These are phyloP conservation scores for Cettia cetti DNA, from an alignment of 2,113 vertebrate species.

Conservation along the genomic window DNA sequence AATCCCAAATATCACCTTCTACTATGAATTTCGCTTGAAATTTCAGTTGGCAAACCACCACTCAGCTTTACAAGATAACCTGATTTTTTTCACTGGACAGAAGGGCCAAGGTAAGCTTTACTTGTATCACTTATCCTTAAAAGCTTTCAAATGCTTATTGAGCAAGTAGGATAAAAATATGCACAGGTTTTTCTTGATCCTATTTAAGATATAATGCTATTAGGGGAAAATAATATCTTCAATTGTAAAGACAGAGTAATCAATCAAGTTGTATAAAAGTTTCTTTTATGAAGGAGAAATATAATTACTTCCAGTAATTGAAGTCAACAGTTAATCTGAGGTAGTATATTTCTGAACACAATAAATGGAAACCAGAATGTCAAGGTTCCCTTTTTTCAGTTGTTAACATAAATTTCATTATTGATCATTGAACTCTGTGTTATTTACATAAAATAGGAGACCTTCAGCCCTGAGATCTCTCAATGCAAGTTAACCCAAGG, in stretches of 20 bases:
- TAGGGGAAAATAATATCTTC: neutral
- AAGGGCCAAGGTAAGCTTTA: constrained; percentile 82
- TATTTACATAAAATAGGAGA: neutral
- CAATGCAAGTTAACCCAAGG: neutral
- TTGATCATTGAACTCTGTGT: neutral
- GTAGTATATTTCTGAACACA: neutral
- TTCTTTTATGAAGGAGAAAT: neutral
- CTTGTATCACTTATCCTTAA: neutral
- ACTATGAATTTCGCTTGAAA: constrained; percentile 84
- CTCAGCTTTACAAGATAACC: constrained; percentile 81
- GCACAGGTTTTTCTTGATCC: neutral
- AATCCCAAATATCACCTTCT: constrained; percentile 73
- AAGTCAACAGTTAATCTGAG: neutral
- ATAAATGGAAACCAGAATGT: neutral
- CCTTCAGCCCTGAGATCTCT: neutral
- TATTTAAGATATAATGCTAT: neutral
- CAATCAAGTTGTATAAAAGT: neutral
- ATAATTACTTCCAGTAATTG: neutral
- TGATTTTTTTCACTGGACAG: constrained; percentile 87
- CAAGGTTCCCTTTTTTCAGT: neutral
- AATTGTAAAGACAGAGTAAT: neutral
- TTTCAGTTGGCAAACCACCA: constrained; percentile 78
- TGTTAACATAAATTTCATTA: neutral
- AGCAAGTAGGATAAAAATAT: neutral
- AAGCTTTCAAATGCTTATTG: neutral